These are phyloP conservation scores for Carcinoscorpius rotundicauda DNA, from an alignment of 1,140 invertebrate species.

Conservation along the genomic window DNA sequence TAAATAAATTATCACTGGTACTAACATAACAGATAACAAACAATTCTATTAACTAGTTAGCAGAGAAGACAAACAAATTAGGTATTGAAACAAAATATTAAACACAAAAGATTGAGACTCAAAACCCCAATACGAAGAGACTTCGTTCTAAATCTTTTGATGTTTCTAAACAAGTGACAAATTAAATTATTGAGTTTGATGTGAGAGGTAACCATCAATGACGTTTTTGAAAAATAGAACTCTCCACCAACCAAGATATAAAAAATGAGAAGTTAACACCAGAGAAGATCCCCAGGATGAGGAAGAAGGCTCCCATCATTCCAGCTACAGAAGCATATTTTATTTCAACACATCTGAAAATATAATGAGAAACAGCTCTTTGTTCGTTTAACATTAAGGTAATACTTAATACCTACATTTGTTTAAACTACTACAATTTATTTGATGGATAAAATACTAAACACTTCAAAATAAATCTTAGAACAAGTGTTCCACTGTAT, in stretches of 20 bases:
- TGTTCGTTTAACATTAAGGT: background rate
- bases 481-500: too few species aligned
- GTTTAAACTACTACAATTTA: background rate
- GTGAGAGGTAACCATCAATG: background rate
- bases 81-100: too few species aligned
- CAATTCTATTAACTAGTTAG: too few species aligned
- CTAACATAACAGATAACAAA: too few species aligned
- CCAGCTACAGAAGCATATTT: constrained; percentile 75
- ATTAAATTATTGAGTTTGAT: too few species aligned
- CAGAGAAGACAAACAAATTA: too few species aligned
- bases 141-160: too few species aligned
- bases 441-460: background rate
- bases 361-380: constrained; percentile 6
- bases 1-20: too few species aligned
- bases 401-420: constrained; percentile 2
- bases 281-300: constrained; percentile 75
- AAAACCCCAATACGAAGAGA: too few species aligned
- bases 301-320: constrained; percentile 84
- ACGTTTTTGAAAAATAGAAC: constrained; percentile 2
- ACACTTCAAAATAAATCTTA: background rate
- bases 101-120: too few species aligned
- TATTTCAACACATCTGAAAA: constrained; percentile 62
- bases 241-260: constrained; percentile 47
- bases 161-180: too few species aligned
- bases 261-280: constrained; percentile 66